phyloP scores from a whole-genome alignment of 37 sponge, comb jelly and placozoan species.

The Petrosia ficiformis region DNA sequence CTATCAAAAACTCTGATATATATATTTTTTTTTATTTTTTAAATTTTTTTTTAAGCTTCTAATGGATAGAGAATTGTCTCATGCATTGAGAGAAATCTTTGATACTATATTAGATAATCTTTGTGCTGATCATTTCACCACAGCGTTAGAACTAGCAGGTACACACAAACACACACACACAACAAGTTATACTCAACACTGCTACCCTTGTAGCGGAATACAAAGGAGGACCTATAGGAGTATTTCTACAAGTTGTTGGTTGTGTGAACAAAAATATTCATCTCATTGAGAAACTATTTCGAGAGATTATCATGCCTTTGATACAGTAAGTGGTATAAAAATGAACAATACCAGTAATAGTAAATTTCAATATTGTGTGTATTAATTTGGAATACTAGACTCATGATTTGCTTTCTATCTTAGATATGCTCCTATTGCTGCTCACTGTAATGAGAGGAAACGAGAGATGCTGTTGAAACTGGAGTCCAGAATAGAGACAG shows the following conservation, averaged over 20 bases:
- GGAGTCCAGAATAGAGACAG: conserved; percentile 79
- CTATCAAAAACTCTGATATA: no score
- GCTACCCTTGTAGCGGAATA: not conserved
- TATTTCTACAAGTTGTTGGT: conserved; percentile 60
- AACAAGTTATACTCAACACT: not conserved
- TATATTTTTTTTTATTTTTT: not conserved
- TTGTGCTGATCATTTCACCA: conserved; percentile 64
- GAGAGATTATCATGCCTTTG: conserved; percentile 62
- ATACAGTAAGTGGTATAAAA: conserved; percentile 53
- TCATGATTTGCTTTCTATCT: not conserved
- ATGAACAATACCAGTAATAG: not conserved
- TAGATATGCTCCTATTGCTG: conserved; percentile 64
- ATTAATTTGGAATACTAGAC: not conserved
- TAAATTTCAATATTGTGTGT: not conserved
- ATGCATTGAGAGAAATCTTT: conserved; percentile 38
- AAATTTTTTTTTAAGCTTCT: conserved; percentile 34
- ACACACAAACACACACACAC: conserved; percentile 8
- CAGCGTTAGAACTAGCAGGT: conserved; percentile 74
- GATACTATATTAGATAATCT: conserved; percentile 57
- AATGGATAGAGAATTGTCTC: conserved; percentile 52
- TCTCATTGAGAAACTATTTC: conserved; percentile 82
- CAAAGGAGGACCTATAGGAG: conserved; percentile 35
- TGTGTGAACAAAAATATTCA: conserved; percentile 65
- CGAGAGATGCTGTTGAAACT: conserved; percentile 38
- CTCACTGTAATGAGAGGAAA: conserved; percentile 60